Base-by-base conservation (phyloP, 2,797 vertebrate genomes). In the Halcyon badia region DNA sequence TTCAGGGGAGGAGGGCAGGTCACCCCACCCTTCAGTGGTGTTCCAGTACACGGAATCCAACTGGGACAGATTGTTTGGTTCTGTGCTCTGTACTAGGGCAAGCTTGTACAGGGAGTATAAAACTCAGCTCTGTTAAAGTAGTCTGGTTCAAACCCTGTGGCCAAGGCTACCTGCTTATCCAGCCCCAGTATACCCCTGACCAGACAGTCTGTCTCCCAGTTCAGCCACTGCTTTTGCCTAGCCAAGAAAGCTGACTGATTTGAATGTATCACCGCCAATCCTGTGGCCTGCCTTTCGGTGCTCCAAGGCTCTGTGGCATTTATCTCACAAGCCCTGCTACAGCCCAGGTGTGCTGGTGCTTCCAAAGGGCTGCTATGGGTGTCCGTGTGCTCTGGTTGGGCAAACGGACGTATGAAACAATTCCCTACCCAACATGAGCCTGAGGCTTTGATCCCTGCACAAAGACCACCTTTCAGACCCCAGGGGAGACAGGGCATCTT, bases 11-110 rank as follows among this genome's bases (percentile, higher is more conserved):
- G 56, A 81, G 70, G 7, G 39, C 17, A 70, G 46, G 19, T 88
- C 62, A 51, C 7, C 14, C 3, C 2, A 5, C 12, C 30, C 51
- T 68, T 57, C 3, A 48, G 54, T 44, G 72, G n/a, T 5, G 1
- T n/a, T 41, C 11, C 56, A 75, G 44, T 3, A n/a, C 1, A 0
- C 2, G 6, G n/a, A 89, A 9, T 11, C 20, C 51, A 46, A 1
- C 20, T 31, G 11, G 28, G 62, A 48, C 5, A 70, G 25, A 49
- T 15, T 5, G 1, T 35, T 46, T 48, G 24, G 8, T 62, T 68
- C 84, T 58, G 54, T 21, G 14, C 35, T 83, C 44, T 44, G 12
- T 21, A 37, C 13, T 13, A 57, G 28, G 28, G 52, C 5, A 2
- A 64, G 7, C 10, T 84, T 30, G 14, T 20, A n/a, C 4, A 54